These are phyloP conservation scores for Nyctereutes procyonoides DNA, from an alignment of 2,113 vertebrate genomes.

Conservation along the genomic window DNA sequence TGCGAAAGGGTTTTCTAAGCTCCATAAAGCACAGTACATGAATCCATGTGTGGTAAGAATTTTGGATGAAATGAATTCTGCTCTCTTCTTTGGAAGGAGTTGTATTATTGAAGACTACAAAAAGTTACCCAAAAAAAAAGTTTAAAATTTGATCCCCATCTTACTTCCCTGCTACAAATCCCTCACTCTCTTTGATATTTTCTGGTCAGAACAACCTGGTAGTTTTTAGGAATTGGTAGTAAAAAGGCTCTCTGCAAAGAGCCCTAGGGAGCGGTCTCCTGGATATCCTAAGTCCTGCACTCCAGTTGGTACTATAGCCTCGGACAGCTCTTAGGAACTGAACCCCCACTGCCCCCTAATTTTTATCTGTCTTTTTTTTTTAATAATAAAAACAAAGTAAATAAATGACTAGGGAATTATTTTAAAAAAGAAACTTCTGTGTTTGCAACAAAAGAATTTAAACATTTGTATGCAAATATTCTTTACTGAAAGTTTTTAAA, in stretches of 20 bases:
- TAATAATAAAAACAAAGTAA: conserved; percentile 1
- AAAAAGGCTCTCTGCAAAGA: background rate
- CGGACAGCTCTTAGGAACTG: background rate
- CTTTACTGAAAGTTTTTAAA: background rate
- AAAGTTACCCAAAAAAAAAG: background rate
- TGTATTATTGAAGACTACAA: background rate
- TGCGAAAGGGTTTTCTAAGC: background rate
- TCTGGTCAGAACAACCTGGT: background rate
- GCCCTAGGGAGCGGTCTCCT: background rate
- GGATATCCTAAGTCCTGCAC: background rate
- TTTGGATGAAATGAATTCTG: background rate
- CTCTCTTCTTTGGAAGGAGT: background rate
- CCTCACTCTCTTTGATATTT: background rate
- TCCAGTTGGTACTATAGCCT: background rate
- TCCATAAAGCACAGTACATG: background rate
- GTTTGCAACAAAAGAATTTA: conserved; percentile 34
- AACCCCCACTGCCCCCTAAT: no score
- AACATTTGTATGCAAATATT: conserved; percentile 16
- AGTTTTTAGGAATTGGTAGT: background rate
- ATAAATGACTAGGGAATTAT: background rate
- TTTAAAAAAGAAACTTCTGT: background rate
- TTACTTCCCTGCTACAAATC: background rate
- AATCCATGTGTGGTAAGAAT: background rate
- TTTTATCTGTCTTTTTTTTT: background rate
- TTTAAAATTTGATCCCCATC: background rate